Evolutionary conservation across 2,888 invertebrate genomes (phyloP).

Genomic region (Philaethria dido): DNA sequence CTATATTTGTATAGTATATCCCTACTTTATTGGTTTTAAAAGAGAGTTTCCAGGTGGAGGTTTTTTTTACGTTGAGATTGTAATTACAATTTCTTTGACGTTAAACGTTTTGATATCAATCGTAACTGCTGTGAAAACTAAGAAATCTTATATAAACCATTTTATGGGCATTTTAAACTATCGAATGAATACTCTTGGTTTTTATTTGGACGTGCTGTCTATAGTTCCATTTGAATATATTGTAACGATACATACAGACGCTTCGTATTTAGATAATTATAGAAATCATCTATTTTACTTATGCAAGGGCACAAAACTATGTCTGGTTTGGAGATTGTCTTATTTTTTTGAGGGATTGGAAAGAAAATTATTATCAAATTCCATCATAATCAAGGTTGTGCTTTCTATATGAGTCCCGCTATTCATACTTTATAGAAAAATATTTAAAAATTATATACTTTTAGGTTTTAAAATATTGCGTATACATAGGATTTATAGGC

Average conservation of each 20-base stretch:
- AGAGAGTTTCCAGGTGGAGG: slow-evolving; percentile 68
- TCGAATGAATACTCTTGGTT: slow-evolving; percentile 74
- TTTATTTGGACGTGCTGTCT: slow-evolving; percentile 78
- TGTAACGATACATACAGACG: slow-evolving; percentile 64
- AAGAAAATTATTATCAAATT: slow-evolving; percentile 67
- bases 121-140: slow-evolving; percentile 76
- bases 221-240: slow-evolving; percentile 79
- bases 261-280: slow-evolving; percentile 66
- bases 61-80: slow-evolving; percentile 66
- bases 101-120: slow-evolving; percentile 72
- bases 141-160: slow-evolving; percentile 65
- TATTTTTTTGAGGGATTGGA: slow-evolving; percentile 75
- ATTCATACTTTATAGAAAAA: neutral
- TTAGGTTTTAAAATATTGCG: slow-evolving; percentile 73
- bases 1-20: slow-evolving; percentile 73
- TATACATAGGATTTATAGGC: slow-evolving; percentile 71
- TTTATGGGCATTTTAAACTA: slow-evolving; percentile 68
- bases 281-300: slow-evolving; percentile 74
- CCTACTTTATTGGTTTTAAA: slow-evolving; percentile 75
- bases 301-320: slow-evolving; percentile 80
- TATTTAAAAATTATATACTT: slow-evolving; percentile 33
- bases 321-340: slow-evolving; percentile 78
- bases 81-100: slow-evolving; percentile 68
- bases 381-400: slow-evolving; percentile 64
- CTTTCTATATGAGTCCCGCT: neutral